Conservation (phyloP, 2,888 invertebrate species). For the Piscicola geometra region DNA sequence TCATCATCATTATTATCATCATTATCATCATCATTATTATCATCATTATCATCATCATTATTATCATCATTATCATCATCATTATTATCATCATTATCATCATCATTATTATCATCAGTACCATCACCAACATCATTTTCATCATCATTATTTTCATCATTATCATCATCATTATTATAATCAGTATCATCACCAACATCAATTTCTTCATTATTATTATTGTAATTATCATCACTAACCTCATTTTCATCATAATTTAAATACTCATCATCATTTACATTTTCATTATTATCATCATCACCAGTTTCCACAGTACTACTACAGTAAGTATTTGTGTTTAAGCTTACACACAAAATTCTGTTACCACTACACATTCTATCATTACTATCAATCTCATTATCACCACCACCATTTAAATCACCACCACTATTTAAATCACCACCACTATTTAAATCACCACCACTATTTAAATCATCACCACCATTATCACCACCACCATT, state of each 20-base stretch:
- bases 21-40: background rate
- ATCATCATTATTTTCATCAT: constrained; percentile 31
- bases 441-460: background rate
- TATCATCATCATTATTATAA: constrained; percentile 31
- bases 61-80: constrained; percentile 14
- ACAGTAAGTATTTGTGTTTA: background rate
- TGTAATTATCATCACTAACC: constrained; percentile 17
- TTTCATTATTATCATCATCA: background rate
- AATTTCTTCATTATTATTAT: constrained; percentile 20
- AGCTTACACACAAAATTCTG: background rate
- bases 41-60: constrained; percentile 4
- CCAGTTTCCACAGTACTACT: constrained; percentile 52
- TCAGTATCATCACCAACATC: constrained; percentile 23
- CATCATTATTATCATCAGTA: constrained; percentile 26
- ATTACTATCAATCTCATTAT: background rate
- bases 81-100: constrained; percentile 19
- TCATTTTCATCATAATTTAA: constrained; percentile 11
- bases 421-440: background rate
- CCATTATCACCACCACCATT: background rate
- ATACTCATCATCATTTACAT: background rate
- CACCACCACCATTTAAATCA: background rate
- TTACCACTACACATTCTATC: background rate
- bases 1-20: constrained; percentile 10
- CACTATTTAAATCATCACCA: background rate
- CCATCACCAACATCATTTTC: constrained; percentile 33